phyloP scores from a whole-genome alignment of 2,113 vertebrate genomes.

The Atrichornis clamosus region DNA sequence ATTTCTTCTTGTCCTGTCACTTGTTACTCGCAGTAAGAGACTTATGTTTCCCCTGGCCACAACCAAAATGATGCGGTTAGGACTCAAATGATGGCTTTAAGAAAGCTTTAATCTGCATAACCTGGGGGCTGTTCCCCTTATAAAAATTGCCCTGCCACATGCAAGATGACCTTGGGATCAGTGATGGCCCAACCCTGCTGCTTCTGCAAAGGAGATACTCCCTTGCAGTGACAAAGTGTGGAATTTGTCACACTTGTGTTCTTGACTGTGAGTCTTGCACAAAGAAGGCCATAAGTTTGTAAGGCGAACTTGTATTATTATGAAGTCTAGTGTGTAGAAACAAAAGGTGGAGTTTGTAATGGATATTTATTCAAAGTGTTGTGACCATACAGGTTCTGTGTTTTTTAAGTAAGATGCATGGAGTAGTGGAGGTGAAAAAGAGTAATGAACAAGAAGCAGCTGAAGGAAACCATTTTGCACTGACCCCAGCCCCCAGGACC shows the following conservation, averaged over 20 bases:
- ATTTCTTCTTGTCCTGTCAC: neutral
- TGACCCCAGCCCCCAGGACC: neutral
- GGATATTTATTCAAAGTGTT: neutral
- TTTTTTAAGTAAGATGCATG: neutral
- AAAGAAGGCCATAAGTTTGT: neutral
- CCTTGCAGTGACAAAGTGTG: neutral
- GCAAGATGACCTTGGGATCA: neutral
- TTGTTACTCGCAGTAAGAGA: neutral
- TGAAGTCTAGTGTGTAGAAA: neutral
- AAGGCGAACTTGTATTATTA: neutral
- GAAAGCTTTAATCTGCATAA: neutral
- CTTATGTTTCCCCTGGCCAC: too few species aligned
- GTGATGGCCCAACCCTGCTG: neutral
- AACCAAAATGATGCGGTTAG: neutral
- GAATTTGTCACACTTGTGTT: neutral
- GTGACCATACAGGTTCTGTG: neutral
- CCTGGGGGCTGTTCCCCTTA: neutral
- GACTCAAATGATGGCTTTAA: neutral
- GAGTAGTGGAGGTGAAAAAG: neutral
- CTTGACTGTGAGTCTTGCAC: neutral
- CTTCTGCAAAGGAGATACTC: neutral
- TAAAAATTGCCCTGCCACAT: neutral
- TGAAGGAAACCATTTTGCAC: neutral
- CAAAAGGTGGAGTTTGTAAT: neutral
- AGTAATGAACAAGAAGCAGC: neutral